Base-by-base conservation (phyloP, 1,140 invertebrate genomes). In the Belonocnema kinseyi region DNA sequence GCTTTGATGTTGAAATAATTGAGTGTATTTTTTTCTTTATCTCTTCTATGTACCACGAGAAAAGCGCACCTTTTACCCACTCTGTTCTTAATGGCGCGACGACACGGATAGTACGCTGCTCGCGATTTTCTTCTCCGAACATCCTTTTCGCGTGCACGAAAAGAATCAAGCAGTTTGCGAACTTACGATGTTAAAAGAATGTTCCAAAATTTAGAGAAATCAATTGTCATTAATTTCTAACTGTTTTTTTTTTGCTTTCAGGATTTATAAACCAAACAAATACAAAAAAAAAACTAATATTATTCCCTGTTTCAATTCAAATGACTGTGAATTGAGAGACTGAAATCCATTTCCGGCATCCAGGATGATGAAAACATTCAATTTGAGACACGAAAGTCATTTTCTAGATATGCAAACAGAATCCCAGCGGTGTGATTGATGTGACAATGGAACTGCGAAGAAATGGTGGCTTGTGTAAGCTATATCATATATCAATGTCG, bases 1-100 rank as follows among this genome's bases (percentile, higher is more conserved):
- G 61, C 61, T 66, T 66, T 66, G 61, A 66, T 66, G 26, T 66
- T 66, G n/a, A 66, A 66, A 66, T 66, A 66, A 66, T 66, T 66
- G 61, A 66, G 61, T 33, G 16, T 13, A 19, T 66, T 66, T 66
- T 66, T 61, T 61, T 26, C 58, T 40, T 66, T 33, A 33, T 66
- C 61, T 40, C 40, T 66, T 66, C 3, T 33, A 66, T 33, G 58
- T 66, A 66, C 40, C 33, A 66, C 61, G 21, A 16, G 61, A 46
- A 66, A 66, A 66, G 61, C 61, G 40, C n/a, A n/a, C 61, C 61
- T 66, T 66, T 66, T 40, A 7, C 33, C 61, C 33, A 33, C 21
- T 66, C 13, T 12, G 26, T 66, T 40, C 61, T n/a, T 66, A 46
- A 40, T 66, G 61, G 40, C 61, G 40, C 61, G 46, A 66, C 21